phyloP scores from a whole-genome alignment of 92 coral and sea anemone genomes.

The Epizoanthus illoricatus region DNA sequence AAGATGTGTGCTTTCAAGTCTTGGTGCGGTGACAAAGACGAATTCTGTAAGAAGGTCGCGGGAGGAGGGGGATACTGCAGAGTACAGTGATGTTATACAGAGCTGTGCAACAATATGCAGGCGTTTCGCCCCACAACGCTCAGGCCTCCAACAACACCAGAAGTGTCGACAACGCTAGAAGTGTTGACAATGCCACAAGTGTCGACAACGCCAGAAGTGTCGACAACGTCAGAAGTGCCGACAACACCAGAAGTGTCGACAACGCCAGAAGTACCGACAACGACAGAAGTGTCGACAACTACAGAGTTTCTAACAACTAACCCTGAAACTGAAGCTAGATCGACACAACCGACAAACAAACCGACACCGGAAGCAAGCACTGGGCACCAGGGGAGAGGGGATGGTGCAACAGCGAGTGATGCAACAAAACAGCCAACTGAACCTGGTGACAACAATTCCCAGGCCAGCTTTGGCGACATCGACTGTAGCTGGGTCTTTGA shows the following conservation, averaged over 20 bases:
- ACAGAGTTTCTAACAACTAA: slow-evolving; percentile 5
- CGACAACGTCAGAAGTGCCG: slow-evolving; percentile 24
- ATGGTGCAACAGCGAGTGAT: no score
- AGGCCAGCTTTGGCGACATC: slow-evolving; percentile 4
- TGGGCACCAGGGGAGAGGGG: no score
- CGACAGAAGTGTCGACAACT: slow-evolving; percentile 33
- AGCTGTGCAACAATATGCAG: slow-evolving; percentile 20
- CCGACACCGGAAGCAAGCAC: no score
- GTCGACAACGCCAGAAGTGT: slow-evolving; percentile 30
- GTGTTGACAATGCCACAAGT: slow-evolving; percentile 19
- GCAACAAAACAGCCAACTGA: no score
- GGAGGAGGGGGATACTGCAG: slow-evolving; percentile 19
- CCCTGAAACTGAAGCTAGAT: no score
- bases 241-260: slow-evolving; percentile 43
- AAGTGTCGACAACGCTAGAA: slow-evolving; percentile 21
- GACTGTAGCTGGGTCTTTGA: slow-evolving; percentile 26
- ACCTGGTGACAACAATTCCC: background rate
- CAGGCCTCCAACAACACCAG: slow-evolving; percentile 24
- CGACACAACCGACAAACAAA: no score
- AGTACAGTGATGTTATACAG: slow-evolving; percentile 27
- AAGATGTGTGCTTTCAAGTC: slow-evolving; percentile 18
- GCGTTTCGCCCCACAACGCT: slow-evolving; percentile 25
- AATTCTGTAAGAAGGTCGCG: slow-evolving; percentile 13
- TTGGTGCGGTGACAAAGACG: slow-evolving; percentile 26
- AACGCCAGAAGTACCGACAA: slow-evolving; percentile 32